Evolutionary conservation across 2,888 invertebrate species (phyloP), one percentile per base, ranked within the genome.

Genomic region (Nycteola revayana): DNA sequence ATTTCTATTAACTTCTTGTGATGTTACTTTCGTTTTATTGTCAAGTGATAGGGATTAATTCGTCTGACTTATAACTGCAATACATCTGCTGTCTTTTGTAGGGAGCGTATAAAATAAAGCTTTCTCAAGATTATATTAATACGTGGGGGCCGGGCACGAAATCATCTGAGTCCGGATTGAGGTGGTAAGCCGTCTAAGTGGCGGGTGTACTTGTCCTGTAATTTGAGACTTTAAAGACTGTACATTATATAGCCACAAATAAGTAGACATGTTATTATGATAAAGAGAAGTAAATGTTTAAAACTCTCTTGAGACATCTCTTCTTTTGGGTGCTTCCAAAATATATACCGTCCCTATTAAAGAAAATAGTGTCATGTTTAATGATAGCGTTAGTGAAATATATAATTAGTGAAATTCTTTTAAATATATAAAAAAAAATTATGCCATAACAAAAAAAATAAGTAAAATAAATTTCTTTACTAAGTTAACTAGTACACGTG

Each of bases 41-140:
- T 81, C 77, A 72, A 87, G 80, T 81, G 83, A 83, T 85, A 85
- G 77, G 79, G 90, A 86, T 87, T 89, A 90, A 80, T 87, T 83
- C 75, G 65, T 76, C 66, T 86, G 85, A 87, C 90, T 90, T 84
- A 89, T 88, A 80, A 87, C 84, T 78, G 87, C 75, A 76, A 90
- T 90, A 82, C 78, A 85, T 90, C 79, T 79, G 60, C 75, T 74
- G 81, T 78, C 78, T 73, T 54, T 45, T 67, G 52, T 55, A 64
- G 67, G 67, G 74, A 73, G 71, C 72, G 76, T 79, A 77, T 81
- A 82, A 84, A 88, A 81, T 86, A 81, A 86, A 86, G 85, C 83
- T 77, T 81, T 73, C 67, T 72, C 57, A 74, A 76, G 80, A 85
- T 87, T 84, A 84, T 85, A 87, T 86, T 86, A 87, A 87, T 87